Evolutionary conservation across 2,113 vertebrate species (phyloP).

Genomic region (Calcarius ornatus): DNA sequence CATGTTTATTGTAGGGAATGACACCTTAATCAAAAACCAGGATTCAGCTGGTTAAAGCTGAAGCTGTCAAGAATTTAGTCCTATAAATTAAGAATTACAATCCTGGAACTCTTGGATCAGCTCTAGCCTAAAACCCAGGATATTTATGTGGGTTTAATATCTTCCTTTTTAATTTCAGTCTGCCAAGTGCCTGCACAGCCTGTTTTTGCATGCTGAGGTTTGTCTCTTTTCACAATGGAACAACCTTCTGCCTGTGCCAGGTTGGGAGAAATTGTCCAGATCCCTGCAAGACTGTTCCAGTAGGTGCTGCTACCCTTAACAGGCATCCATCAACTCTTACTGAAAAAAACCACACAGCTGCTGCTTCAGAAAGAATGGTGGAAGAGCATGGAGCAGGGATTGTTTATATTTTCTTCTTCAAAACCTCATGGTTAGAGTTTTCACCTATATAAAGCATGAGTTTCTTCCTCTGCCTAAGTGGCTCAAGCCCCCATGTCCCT

Average conservation of each 20-base stretch:
- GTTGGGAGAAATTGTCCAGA: neutral
- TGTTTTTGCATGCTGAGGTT: neutral
- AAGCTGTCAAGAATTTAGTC: neutral
- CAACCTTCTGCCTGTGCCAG: neutral
- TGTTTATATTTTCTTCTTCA: neutral
- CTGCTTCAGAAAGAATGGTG: neutral
- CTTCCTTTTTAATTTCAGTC: neutral
- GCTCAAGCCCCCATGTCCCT: neutral
- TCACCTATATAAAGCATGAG: neutral
- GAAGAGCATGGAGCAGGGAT: neutral
- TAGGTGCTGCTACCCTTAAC: neutral
- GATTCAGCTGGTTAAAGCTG: neutral
- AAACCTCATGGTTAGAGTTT: neutral
- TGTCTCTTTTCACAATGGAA: neutral
- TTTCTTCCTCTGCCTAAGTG: neutral
- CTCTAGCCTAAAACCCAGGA: neutral
- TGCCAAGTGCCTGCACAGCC: neutral
- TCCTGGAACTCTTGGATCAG: neutral
- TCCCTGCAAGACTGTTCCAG: neutral
- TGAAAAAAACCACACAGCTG: neutral
- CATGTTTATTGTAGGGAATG: neutral
- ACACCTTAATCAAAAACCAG: neutral
- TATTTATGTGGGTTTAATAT: neutral
- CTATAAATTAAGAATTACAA: neutral
- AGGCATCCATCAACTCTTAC: neutral